These are phyloP conservation scores for Glaucomys volans DNA, from an alignment of 2,113 vertebrate species.

Conservation along the genomic window DNA sequence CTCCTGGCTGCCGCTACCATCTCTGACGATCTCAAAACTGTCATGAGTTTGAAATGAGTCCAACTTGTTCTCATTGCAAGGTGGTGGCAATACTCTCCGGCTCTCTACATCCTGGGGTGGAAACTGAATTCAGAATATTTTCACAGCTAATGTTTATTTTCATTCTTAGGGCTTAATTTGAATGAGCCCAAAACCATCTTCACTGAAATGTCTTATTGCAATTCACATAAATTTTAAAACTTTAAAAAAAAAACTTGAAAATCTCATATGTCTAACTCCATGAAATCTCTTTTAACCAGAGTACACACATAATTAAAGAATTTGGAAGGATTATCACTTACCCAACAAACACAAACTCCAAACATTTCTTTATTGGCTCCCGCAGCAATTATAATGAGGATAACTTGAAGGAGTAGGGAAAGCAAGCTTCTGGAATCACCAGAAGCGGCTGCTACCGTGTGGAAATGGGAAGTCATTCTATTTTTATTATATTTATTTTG, in stretches of 20 bases:
- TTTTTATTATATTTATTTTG: conserved; percentile 69
- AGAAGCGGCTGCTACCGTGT: neutral
- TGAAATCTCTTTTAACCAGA: conserved; percentile 16
- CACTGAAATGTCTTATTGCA: conserved; percentile 35
- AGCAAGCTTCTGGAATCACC: conserved; percentile 9
- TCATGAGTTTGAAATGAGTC: neutral
- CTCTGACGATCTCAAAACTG: neutral
- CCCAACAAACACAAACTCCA: conserved; percentile 6
- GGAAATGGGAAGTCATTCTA: conserved; percentile 28
- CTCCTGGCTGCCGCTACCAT: neutral
- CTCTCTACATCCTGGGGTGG: neutral
- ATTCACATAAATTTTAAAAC: conserved; percentile 47
- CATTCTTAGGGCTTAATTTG: conserved; percentile 51
- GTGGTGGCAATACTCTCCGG: fast-evolving
- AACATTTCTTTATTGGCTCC: neutral
- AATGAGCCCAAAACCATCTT: conserved; percentile 43
- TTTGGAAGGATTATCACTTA: neutral
- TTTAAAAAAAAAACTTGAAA: neutral
- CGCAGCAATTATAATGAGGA: conserved; percentile 26
- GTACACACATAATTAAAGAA: conserved; percentile 42
- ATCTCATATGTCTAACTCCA: neutral
- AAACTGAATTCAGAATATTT: neutral
- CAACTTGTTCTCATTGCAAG: neutral
- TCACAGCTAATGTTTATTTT: conserved; percentile 47
- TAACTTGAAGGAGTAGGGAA: conserved; percentile 10